Percentiles rank a stretch among this genome's conserved stretches.
These are phyloP conservation scores for Pica pica DNA, from an alignment of 2,113 vertebrate genomes.

Conservation along the genomic window DNA sequence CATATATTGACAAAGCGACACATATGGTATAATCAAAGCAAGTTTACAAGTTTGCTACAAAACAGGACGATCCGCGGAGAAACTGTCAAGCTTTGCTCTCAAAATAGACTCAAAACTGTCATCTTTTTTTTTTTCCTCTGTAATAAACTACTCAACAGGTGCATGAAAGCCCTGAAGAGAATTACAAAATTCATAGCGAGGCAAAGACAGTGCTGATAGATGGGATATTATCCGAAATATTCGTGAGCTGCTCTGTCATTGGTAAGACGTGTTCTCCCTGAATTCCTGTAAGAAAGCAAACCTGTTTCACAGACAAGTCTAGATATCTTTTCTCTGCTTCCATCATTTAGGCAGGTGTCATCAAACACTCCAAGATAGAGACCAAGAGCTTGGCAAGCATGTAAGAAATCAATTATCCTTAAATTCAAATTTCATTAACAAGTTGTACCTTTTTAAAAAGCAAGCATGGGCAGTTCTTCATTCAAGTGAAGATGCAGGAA, in stretches of 20 bases:
- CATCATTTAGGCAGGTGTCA: not conserved
- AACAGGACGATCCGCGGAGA: slow-evolving; percentile 38
- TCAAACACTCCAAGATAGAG: not conserved
- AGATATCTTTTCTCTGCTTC: not conserved
- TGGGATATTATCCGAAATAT: not conserved
- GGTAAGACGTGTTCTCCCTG: not conserved
- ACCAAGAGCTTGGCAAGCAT: not conserved
- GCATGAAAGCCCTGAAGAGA: not conserved
- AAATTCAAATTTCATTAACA: not conserved
- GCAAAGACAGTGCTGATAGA: not conserved
- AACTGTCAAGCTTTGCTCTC: slow-evolving; percentile 51
- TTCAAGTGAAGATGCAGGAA: not conserved
- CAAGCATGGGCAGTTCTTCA: not conserved
- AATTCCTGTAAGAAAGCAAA: not conserved
- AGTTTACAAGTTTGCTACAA: slow-evolving; percentile 41
- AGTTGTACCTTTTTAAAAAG: not conserved
- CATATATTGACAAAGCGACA: slow-evolving; percentile 52
- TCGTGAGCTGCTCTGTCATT: slow-evolving; percentile 6
- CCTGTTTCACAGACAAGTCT: not conserved
- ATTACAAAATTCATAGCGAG: not conserved
- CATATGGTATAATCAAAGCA: slow-evolving; percentile 60
- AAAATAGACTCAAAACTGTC: slow-evolving; percentile 41
- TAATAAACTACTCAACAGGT: slow-evolving; percentile 28
- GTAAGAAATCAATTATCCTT: not conserved
- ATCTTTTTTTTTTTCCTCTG: not conserved